Evolutionary conservation across 2,797 vertebrate species (phyloP), one percentile per base, ranked within the genome.

Genomic region (Sebastes matsubarae): DNA sequence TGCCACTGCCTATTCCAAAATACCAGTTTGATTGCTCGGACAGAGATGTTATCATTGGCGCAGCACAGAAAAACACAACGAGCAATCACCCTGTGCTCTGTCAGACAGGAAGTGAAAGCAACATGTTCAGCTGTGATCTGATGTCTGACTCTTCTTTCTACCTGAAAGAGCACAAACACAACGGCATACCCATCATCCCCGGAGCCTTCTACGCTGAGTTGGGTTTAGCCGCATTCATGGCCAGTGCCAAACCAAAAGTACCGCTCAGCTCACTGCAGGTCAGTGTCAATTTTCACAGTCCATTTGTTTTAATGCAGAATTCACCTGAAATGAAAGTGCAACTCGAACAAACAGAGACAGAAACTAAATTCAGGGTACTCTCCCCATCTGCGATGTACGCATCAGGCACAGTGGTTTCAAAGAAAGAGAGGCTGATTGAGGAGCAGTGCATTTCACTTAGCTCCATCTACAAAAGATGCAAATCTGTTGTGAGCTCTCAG

Each of bases 161-260:
- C 65, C 82, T 98, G 22, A 93, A 95, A 77, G 94, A 97, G 59
- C 97, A 98, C 93, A 96, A 90, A 88, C 95, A 96, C 79, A 96
- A 95, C 3, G 89, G 87, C 1, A 71, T 96, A 69, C 83, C 96
- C 59, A 94, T 98, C 73, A 89, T 97, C 57, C 96, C 97, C 2
- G 97, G 96, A 8, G 91, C 97, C 38, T 96, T 97, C 74, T 97
- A 96, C 72, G 96, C 54, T 1, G 97, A 98, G 80, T 75, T 97
- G 87, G 97, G 93, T 77, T 93, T 98, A 80, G 96, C 96, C 5
- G 89, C 95, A 66, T 93, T 90, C 75, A 89, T 96, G 89, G 91
- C 69, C 36, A 92, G 77, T 72, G 88, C 92, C 38, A 96, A 92
- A 88, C 96, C 96, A 30, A 96, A 90, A 84, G 92, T 96, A 2